These are phyloP conservation scores for Sorex fumeus DNA, from an alignment of 2,113 vertebrate genomes.

Conservation along the genomic window DNA sequence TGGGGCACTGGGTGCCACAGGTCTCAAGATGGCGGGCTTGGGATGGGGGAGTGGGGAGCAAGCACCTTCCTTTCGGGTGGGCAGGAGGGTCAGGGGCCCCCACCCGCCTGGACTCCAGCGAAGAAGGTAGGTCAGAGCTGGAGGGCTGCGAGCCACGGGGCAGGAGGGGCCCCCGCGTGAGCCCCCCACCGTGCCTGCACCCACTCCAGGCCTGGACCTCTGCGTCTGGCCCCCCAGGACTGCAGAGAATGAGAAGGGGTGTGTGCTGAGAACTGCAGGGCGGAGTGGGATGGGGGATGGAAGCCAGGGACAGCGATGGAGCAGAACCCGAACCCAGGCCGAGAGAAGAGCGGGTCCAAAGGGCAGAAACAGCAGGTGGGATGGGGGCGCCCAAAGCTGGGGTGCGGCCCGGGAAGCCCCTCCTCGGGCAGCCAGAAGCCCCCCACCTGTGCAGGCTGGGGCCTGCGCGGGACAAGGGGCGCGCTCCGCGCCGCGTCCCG, in stretches of 20 bases:
- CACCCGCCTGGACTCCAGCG: neutral
- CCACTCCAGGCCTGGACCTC: slow-evolving; percentile 46
- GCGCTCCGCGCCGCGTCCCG: slow-evolving; percentile 53
- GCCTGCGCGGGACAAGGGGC: slow-evolving; percentile 28
- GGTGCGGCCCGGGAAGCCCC: slow-evolving; percentile 38
- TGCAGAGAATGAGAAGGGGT: slow-evolving; percentile 76
- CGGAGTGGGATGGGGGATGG: neutral
- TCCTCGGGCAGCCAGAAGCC: slow-evolving; percentile 60
- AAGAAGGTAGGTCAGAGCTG: slow-evolving; percentile 44
- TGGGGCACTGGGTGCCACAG: slow-evolving; percentile 81
- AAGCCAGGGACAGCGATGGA: slow-evolving; percentile 7
- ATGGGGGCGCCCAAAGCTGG: slow-evolving; percentile 41
- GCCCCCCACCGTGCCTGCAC: slow-evolving; percentile 7
- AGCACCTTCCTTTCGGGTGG: slow-evolving; percentile 68
- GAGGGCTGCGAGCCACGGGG: neutral
- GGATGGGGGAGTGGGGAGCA: slow-evolving; percentile 57
- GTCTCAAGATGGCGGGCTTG: slow-evolving; percentile 84
- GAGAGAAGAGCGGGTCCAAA: slow-evolving; percentile 36
- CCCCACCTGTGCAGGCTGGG: slow-evolving; percentile 74
- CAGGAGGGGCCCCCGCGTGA: neutral
- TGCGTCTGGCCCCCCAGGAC: slow-evolving; percentile 38
- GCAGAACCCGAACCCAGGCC: slow-evolving; percentile 44
- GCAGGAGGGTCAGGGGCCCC: slow-evolving; percentile 14
- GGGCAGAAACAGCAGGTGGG: slow-evolving; percentile 22
- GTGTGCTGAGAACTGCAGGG: slow-evolving; percentile 60